phyloP scores from a whole-genome alignment of 1,140 invertebrate genomes.

The Meloidogyne floridensis region DNA sequence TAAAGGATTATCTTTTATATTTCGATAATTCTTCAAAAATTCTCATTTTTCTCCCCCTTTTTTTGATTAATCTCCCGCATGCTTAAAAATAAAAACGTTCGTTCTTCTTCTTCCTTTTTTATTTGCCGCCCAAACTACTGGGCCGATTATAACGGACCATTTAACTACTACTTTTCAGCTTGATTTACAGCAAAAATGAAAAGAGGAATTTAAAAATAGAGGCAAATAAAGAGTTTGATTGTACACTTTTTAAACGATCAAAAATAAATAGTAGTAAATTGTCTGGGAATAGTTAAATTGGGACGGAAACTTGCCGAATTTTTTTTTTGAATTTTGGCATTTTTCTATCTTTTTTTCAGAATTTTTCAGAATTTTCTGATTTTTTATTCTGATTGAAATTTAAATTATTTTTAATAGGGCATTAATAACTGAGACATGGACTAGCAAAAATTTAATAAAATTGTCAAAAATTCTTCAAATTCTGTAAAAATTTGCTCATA shows the following conservation, averaged over 20 bases:
- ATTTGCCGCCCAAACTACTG: background rate
- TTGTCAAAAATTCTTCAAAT: too few relatives aligned
- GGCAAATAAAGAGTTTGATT: background rate
- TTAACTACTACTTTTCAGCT: constrained; percentile 9
- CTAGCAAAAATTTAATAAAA: too few relatives aligned
- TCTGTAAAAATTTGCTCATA: too few relatives aligned
- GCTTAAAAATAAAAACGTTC: background rate
- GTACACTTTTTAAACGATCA: background rate
- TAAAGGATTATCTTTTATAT: background rate
- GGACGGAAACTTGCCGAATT: background rate
- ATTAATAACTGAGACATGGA: too few relatives aligned
- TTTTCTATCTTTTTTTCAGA: background rate
- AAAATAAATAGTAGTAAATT: constrained; percentile 3
- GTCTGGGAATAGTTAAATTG: background rate
- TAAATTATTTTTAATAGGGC: too few relatives aligned
- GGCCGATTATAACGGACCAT: constrained; percentile 5
- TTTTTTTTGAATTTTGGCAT: background rate
- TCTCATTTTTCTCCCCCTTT: background rate
- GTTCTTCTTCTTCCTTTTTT: background rate
- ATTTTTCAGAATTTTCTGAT: too few relatives aligned
- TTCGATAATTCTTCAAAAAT: background rate
- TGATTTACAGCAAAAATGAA: background rate
- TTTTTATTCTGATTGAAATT: too few relatives aligned
- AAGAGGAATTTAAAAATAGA: background rate
- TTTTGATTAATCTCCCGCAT: background rate